Evolutionary conservation across 2,113 vertebrate genomes (phyloP).

Genomic region (Cyprinodon variegatus): DNA sequence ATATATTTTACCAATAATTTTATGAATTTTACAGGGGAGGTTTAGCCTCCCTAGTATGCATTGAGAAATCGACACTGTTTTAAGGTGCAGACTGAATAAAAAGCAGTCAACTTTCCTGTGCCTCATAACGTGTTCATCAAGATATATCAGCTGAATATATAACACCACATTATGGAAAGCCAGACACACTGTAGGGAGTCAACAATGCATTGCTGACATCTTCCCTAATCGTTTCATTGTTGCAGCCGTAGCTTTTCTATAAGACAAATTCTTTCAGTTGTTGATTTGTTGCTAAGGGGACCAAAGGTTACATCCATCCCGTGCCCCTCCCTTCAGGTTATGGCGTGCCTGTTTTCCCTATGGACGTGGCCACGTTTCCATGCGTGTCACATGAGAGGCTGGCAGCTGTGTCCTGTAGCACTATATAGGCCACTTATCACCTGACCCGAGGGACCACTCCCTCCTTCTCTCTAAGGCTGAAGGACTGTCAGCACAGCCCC

Average conservation of each 20-base stretch:
- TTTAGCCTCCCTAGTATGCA: too few species aligned
- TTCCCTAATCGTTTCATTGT: background rate
- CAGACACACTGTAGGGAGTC: too few species aligned
- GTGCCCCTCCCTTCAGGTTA: slow-evolving; percentile 30
- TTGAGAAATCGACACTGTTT: too few species aligned
- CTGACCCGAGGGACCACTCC: slow-evolving; percentile 71
- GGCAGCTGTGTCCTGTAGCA: slow-evolving; percentile 67
- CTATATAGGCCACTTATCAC: slow-evolving; percentile 77
- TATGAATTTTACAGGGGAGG: too few species aligned
- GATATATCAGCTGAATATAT: background rate
- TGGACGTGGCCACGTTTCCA: slow-evolving; percentile 65
- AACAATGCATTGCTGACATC: too few species aligned
- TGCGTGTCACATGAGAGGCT: slow-evolving; percentile 70
- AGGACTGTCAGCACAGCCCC: slow-evolving; percentile 35
- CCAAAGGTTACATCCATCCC: slow-evolving; percentile 34
- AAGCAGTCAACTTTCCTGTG: background rate
- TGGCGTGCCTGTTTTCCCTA: slow-evolving; percentile 57
- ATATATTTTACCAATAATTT: too few species aligned
- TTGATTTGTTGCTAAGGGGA: slow-evolving; percentile 41
- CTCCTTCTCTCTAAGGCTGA: slow-evolving; percentile 40
- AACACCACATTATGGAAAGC: too few species aligned
- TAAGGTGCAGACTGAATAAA: too few species aligned
- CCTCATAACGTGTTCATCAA: background rate
- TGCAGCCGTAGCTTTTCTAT: too few species aligned
- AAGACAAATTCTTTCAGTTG: background rate